Percentiles rank a stretch among this genome's conserved stretches.
Evolutionary conservation across 1,140 invertebrate genomes (phyloP).

Genomic region (Bemisia tabaci): DNA sequence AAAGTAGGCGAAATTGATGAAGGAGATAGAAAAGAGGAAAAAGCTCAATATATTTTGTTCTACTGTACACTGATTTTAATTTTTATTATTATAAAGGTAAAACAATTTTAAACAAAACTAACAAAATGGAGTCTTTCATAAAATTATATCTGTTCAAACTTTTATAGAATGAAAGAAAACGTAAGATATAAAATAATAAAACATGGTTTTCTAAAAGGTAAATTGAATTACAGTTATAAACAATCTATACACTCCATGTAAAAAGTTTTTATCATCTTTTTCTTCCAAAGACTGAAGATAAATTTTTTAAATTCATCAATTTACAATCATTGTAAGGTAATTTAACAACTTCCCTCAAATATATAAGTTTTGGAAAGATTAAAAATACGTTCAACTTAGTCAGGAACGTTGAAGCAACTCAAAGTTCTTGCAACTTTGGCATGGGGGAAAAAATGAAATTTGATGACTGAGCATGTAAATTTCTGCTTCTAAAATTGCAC

Average conservation of each 20-base stretch:
- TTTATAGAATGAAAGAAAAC: not conserved
- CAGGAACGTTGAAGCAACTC: too few species aligned
- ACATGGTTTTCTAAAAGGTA: not conserved
- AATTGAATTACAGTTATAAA: not conserved
- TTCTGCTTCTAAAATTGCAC: too few species aligned
- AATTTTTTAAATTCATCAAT: not conserved
- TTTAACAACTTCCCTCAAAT: too few species aligned
- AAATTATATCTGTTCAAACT: not conserved
- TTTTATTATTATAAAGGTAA: conserved; percentile 1
- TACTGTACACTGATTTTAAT: not conserved
- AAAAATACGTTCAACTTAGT: too few species aligned
- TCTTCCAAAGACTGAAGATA: not conserved
- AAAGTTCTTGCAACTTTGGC: too few species aligned
- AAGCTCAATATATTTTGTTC: not conserved
- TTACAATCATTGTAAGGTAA: too few species aligned
- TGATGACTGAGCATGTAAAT: too few species aligned
- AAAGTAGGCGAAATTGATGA: too few species aligned
- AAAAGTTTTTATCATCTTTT: not conserved
- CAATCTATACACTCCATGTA: not conserved
- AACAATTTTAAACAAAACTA: not conserved
- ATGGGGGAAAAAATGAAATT: too few species aligned
- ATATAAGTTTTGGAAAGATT: too few species aligned
- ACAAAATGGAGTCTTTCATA: not conserved
- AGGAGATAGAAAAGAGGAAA: not conserved
- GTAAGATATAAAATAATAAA: not conserved